Conservation (phyloP, 2,888 invertebrate genomes). For the Apamea anceps region DNA sequence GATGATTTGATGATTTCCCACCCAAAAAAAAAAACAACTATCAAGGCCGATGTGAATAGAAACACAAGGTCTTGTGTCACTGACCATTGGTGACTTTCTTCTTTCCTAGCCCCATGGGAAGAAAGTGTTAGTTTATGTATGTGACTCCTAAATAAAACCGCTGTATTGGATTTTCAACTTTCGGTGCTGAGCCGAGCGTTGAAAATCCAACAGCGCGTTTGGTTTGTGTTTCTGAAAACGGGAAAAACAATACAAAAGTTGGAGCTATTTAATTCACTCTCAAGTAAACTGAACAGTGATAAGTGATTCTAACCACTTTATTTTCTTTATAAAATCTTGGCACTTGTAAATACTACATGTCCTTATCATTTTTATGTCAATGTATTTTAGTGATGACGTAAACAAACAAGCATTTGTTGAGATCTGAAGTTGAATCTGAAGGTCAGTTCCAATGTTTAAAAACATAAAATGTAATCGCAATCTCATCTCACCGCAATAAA, state of each 20-base stretch:
- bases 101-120: background rate
- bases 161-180: background rate
- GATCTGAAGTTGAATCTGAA: background rate
- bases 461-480: background rate
- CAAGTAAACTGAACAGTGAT: conserved; percentile 9
- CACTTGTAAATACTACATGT: conserved; percentile 14
- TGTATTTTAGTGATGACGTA: conserved; percentile 7
- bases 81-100: background rate
- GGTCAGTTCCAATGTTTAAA: background rate
- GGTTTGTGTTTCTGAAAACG: background rate
- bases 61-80: background rate
- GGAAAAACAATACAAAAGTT: background rate
- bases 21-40: no score
- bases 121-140: no score
- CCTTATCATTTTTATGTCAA: conserved; percentile 26
- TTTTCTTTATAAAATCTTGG: conserved; percentile 16
- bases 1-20: no score
- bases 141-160: background rate
- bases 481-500: background rate
- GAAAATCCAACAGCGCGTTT: background rate
- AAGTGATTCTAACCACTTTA: conserved; percentile 14
- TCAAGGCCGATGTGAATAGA: background rate
- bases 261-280: conserved; percentile 5
- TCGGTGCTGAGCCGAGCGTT: background rate
- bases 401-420: conserved; percentile 6